phyloP scores from a whole-genome alignment of 2,888 invertebrate species.

The Gnatocerus cornutus region DNA sequence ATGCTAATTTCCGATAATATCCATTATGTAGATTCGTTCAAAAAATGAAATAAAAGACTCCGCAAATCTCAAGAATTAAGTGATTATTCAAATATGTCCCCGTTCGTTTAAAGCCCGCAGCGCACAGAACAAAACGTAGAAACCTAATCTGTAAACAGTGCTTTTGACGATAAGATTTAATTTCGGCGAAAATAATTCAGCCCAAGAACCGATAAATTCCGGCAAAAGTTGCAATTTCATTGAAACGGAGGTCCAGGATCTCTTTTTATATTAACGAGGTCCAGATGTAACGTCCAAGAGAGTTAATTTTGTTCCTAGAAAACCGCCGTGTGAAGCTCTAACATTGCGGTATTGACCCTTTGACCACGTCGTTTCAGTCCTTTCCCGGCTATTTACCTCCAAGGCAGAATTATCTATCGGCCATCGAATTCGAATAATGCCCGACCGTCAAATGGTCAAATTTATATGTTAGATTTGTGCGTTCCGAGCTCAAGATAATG shows the following conservation, averaged over 20 bases:
- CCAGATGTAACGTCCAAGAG: constrained; percentile 42
- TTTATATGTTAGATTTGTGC: constrained; percentile 36
- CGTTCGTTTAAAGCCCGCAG: constrained; percentile 8
- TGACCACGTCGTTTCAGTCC: constrained; percentile 52
- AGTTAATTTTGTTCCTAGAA: constrained; percentile 47
- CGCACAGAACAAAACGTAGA: constrained; percentile 11
- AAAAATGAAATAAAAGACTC: constrained; percentile 26
- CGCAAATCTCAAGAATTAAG: constrained; percentile 20
- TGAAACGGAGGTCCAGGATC: constrained; percentile 39
- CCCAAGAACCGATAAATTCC: constrained; percentile 39
- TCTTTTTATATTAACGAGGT: constrained; percentile 48
- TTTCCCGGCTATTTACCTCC: constrained; percentile 45
- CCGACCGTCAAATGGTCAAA: constrained; percentile 29
- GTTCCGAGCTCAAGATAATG: constrained; percentile 21
- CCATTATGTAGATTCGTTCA: constrained; percentile 20
- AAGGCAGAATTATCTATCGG: constrained; percentile 45
- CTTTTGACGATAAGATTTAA: constrained; percentile 32
- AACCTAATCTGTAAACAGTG: constrained; percentile 31
- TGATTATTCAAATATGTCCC: constrained; percentile 33
- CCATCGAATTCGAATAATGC: constrained; percentile 42
- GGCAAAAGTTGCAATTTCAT: constrained; percentile 41
- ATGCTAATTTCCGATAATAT: constrained; percentile 29
- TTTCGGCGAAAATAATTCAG: constrained; percentile 38
- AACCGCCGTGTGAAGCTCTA: constrained; percentile 54
- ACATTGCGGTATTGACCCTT: constrained; percentile 60